phyloP scores from a whole-genome alignment of 1,140 invertebrate genomes.

The Orius insidiosus region DNA sequence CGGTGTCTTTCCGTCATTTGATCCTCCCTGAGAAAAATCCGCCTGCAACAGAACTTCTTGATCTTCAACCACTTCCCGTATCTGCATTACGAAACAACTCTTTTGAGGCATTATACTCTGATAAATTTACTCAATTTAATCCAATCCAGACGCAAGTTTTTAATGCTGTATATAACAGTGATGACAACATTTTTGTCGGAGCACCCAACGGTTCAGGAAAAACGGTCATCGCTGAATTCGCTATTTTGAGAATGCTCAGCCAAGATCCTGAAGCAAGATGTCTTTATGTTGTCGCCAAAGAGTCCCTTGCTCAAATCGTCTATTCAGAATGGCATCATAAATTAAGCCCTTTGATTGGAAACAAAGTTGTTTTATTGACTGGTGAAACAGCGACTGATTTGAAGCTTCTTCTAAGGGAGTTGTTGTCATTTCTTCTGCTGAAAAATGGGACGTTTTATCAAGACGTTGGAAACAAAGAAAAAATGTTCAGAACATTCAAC shows the following conservation, averaged over 20 bases:
- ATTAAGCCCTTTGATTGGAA: conserved; percentile 61
- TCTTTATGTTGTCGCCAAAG: conserved; percentile 87
- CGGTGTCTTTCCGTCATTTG: conserved; percentile 93
- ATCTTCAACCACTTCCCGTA: conserved; percentile 85
- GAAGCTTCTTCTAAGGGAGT: conserved; percentile 79
- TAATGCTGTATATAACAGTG: conserved; percentile 94
- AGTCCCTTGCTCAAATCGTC: conserved; percentile 78
- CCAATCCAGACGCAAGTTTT: conserved; percentile 99
- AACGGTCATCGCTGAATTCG: conserved; percentile 93
- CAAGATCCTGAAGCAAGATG: conserved; percentile 55
- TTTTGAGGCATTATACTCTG: conserved; percentile 72
- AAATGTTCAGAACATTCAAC: conserved; percentile 90
- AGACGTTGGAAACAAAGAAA: conserved; percentile 97
- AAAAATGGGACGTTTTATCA: conserved; percentile 98
- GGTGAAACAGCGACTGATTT: conserved; percentile 96
- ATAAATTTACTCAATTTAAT: conserved; percentile 89
- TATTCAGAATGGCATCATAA: conserved; percentile 83
- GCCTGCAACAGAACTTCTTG: conserved; percentile 93
- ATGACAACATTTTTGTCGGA: conserved; percentile 97
- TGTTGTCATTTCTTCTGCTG: conserved; percentile 89
- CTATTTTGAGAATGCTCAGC: conserved; percentile 74
- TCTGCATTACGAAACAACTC: conserved; percentile 65
- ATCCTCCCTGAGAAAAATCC: conserved; percentile 97
- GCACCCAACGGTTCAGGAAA: conserved; percentile 96
- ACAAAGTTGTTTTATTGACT: conserved; percentile 85